Evolutionary conservation across 2,113 vertebrate genomes (phyloP).

Genomic region (Thamnaconus septentrionalis): DNA sequence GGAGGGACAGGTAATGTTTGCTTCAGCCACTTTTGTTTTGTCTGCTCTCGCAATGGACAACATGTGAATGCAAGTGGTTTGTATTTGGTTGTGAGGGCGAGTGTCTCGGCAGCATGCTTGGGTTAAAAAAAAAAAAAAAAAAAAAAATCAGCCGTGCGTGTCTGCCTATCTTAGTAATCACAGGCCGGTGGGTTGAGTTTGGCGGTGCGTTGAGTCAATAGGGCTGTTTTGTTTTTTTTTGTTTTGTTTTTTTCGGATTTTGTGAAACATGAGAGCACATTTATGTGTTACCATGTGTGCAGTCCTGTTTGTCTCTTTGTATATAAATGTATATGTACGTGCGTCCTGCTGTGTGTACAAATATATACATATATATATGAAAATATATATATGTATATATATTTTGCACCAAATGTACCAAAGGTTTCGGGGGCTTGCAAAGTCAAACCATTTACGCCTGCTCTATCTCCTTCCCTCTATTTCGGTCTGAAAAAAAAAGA

Average conservation of each 20-base stretch:
- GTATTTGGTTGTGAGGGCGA: constrained; percentile 43
- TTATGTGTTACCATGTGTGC: constrained; percentile 58
- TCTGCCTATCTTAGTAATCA: constrained; percentile 58
- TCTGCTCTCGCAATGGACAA: constrained; percentile 12
- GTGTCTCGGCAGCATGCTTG: constrained; percentile 57
- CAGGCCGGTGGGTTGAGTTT: constrained; percentile 43
- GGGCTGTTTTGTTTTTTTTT: constrained; percentile 50
- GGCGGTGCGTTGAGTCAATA: constrained; percentile 53
- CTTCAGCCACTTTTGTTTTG: too few species aligned
- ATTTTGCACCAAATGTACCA: constrained; percentile 78
- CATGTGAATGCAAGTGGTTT: constrained; percentile 16
- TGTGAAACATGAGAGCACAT: constrained; percentile 59
- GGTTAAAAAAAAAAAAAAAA: too few species aligned
- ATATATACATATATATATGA: constrained; percentile 63
- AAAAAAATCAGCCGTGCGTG: constrained; percentile 25
- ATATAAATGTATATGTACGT: constrained; percentile 71
- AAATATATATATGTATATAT: constrained; percentile 68
- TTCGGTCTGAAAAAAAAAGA: constrained; percentile 39
- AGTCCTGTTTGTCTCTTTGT: constrained; percentile 70
- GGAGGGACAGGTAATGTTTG: constrained; percentile 5
- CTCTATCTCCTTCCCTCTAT: constrained; percentile 28
- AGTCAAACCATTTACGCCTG: constrained; percentile 58
- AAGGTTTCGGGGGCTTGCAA: constrained; percentile 74
- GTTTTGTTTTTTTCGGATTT: constrained; percentile 42
- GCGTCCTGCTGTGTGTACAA: constrained; percentile 69